Evolutionary conservation across 2,797 vertebrate species (phyloP).

Genomic region (Ataeniobius toweri): DNA sequence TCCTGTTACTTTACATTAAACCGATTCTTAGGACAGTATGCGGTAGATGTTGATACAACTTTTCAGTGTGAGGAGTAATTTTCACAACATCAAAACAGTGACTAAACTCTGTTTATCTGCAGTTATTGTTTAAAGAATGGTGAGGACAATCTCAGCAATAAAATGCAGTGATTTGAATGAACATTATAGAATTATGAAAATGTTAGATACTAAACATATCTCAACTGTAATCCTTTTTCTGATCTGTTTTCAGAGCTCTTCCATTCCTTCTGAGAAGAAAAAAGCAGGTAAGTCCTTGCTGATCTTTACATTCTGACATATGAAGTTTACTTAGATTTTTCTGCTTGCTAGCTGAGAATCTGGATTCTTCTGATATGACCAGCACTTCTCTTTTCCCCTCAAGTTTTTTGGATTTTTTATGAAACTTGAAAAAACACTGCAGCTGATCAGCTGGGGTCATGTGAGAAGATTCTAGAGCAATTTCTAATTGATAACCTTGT

Average conservation of each 20-base stretch:
- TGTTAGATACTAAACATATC: not conserved
- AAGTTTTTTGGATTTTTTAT: not conserved
- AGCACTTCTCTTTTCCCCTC: not conserved
- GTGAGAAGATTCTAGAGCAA: constrained; percentile 14
- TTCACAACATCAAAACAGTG: not conserved
- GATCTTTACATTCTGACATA: not conserved
- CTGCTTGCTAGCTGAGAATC: constrained; percentile 1
- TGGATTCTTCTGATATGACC: not conserved
- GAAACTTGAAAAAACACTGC: constrained; percentile 9
- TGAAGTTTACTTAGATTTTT: constrained; percentile 7
- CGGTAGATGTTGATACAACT: not conserved
- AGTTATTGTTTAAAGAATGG: too few relatives aligned
- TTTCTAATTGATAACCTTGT: constrained; percentile 46
- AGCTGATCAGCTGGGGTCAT: constrained; percentile 20
- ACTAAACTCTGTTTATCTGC: not conserved
- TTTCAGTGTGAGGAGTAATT: not conserved
- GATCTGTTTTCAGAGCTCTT: constrained; percentile 58
- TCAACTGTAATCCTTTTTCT: constrained; percentile 2
- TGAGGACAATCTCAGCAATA: not conserved
- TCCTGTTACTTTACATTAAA: not conserved
- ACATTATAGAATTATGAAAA: not conserved
- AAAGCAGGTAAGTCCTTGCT: constrained; percentile 71
- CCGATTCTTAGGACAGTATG: not conserved
- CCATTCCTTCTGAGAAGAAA: constrained; percentile 63
- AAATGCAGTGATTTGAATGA: not conserved